phyloP scores from a whole-genome alignment of 2,888 invertebrate species.

The Bombylius discolor region DNA sequence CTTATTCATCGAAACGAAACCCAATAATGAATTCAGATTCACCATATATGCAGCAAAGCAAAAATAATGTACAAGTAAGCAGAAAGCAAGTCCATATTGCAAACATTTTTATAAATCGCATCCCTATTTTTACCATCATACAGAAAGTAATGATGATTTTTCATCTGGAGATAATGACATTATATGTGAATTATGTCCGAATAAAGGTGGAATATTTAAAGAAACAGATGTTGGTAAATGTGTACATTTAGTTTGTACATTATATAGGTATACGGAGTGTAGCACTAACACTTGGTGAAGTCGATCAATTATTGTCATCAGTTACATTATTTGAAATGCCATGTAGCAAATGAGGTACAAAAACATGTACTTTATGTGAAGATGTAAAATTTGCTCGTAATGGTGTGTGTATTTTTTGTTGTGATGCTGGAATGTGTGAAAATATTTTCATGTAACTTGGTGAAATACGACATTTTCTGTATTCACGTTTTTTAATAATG shows the following conservation, averaged over 20 bases:
- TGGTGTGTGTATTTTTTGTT: slow-evolving; percentile 90
- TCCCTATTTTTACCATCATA: no score
- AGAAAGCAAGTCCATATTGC: no score
- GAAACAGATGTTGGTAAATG: slow-evolving; percentile 96
- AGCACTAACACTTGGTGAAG: slow-evolving; percentile 91
- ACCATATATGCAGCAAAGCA: no score
- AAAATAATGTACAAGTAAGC: no score
- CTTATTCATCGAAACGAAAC: no score
- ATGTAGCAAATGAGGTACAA: slow-evolving; percentile 92
- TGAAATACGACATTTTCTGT: no score
- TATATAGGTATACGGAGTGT: slow-evolving; percentile 95
- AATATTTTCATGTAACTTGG: slow-evolving; percentile 97
- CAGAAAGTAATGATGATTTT: slow-evolving; percentile 47
- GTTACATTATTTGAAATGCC: slow-evolving; percentile 95
- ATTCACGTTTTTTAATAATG: slow-evolving; percentile 18
- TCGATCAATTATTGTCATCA: slow-evolving; percentile 74
- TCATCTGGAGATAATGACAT: slow-evolving; percentile 68
- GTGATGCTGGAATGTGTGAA: slow-evolving; percentile 97
- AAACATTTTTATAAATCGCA: no score
- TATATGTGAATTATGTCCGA: slow-evolving; percentile 91
- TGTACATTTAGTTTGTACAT: slow-evolving; percentile 95
- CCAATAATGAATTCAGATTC: no score
- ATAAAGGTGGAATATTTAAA: slow-evolving; percentile 81
- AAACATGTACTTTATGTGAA: slow-evolving; percentile 79
- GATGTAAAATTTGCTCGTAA: slow-evolving; percentile 78